Evolutionary conservation across 2,113 vertebrate genomes (phyloP), one percentile per base, ranked within the genome.

Genomic region (Notarius quadriscutis): DNA sequence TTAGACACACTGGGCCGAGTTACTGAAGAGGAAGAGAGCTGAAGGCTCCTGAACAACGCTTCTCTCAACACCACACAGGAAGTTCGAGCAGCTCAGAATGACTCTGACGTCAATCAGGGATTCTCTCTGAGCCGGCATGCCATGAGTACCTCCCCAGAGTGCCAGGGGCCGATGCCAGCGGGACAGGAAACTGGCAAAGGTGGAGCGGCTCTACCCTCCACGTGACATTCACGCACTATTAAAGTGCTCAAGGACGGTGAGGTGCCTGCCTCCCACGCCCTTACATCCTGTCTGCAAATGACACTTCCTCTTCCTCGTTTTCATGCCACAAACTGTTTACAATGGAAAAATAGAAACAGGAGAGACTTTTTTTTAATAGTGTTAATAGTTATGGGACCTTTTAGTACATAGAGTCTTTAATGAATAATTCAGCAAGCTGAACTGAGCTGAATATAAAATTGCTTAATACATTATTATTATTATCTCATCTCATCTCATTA

Each of bases 201-300:
- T 94, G 94, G 95, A 94, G 87, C 87, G 74, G 69, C 67, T 58
- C 50, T 77, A 50, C 86, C 74, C 75, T 53, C 62, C 63, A 83
- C 87, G 12, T 87, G 86, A 82, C 80, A 84, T 48, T 72, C 83
- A 57, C 60, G 89, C 90, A 90, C 88, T 89, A 92, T 87, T 79
- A 89, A 89, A 92, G 88, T 81, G 69, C 88, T 91, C 95, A 95
- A 95, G 94, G 95, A 92, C 94, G 92, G 89, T 91, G 89, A 89
- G 86, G 91, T 90, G 93, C 92, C 92, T 93, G 92, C 91, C 88
- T 92, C 92, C 87, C 91, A 90, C 67, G 90, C 89, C 91, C 90
- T 92, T 91, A 94, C 92, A 93, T 95, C 95, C 94, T 94, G 90
- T 88, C 86, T 94, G 95, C 93, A 95, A 95, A 92, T 87, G 65